Evolutionary conservation across 2,113 vertebrate genomes (phyloP).

Genomic region (Toxotes chatareus): DNA sequence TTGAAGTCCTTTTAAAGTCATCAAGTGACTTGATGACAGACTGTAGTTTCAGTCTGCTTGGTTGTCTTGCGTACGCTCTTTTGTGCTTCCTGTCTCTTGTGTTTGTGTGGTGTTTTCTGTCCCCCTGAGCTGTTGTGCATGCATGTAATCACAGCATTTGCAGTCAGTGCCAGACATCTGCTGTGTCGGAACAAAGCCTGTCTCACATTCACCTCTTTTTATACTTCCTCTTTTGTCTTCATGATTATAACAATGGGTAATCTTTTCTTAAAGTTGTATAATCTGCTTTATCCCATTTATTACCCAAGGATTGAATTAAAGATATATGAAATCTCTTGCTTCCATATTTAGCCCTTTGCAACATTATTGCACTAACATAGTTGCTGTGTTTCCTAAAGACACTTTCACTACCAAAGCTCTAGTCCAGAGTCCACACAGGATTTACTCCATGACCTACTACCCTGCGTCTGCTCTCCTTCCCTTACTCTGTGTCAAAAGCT

Average conservation of each 20-base stretch:
- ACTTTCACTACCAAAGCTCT: conserved; percentile 7
- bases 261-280: conserved; percentile 9
- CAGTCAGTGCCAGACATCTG: conserved; percentile 41
- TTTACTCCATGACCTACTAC: conserved; percentile 25
- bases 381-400: conserved; percentile 13
- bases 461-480: conserved; percentile 56
- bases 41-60: conserved; percentile 37
- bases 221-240: conserved; percentile 24
- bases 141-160: conserved; percentile 51
- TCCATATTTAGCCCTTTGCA: neutral
- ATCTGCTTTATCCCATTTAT: conserved; percentile 1
- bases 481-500: conserved; percentile 66
- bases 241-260: neutral
- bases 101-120: conserved; percentile 50
- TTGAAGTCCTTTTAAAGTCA: conserved; percentile 25
- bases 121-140: conserved; percentile 51
- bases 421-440: conserved; percentile 30
- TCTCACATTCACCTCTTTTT: conserved; percentile 26
- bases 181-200: conserved; percentile 23
- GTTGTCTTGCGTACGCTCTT: conserved; percentile 35
- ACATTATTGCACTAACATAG: neutral
- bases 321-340: neutral
- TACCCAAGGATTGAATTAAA: neutral
- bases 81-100: conserved; percentile 47
- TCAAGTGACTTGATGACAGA: conserved; percentile 47